phyloP scores from a whole-genome alignment of 2,888 invertebrate genomes.

The Pedicia rivosa region DNA sequence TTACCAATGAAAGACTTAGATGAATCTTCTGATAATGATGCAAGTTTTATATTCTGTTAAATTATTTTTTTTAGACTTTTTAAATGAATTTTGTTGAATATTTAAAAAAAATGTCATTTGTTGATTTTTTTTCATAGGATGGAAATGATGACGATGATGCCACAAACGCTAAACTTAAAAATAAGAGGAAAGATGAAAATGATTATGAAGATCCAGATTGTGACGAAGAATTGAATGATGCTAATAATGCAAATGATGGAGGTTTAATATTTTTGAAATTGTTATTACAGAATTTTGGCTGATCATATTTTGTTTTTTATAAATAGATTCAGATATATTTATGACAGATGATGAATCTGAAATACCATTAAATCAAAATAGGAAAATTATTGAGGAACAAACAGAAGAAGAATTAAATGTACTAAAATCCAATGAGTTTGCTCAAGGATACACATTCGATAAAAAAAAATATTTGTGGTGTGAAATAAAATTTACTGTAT shows the following conservation, averaged over 20 bases:
- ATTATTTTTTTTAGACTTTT: background rate
- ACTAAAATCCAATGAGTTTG: constrained; percentile 20
- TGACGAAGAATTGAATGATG: constrained; percentile 35
- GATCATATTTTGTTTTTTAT: background rate
- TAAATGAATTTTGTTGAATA: constrained; percentile 1
- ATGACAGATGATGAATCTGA: constrained; percentile 9
- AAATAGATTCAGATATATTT: background rate
- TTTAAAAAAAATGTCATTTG: no score
- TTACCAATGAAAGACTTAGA: constrained; percentile 34
- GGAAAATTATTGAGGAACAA: no score
- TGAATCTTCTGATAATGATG: constrained; percentile 25
- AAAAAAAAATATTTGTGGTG: constrained; percentile 67
- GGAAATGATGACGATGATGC: constrained; percentile 29
- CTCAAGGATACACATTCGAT: constrained; percentile 55
- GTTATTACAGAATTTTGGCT: background rate
- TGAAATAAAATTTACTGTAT: constrained; percentile 56
- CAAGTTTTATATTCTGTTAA: constrained; percentile 9
- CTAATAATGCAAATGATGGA: no score
- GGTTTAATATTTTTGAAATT: constrained; percentile 10
- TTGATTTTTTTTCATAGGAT: no score
- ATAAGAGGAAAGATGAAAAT: constrained; percentile 40
- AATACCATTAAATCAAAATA: no score
- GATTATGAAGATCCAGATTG: constrained; percentile 52
- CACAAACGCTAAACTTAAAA: constrained; percentile 34
- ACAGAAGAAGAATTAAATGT: constrained; percentile 24